phyloP scores from a whole-genome alignment of 2,113 vertebrate genomes.

The Hirundichthys speculiger region DNA sequence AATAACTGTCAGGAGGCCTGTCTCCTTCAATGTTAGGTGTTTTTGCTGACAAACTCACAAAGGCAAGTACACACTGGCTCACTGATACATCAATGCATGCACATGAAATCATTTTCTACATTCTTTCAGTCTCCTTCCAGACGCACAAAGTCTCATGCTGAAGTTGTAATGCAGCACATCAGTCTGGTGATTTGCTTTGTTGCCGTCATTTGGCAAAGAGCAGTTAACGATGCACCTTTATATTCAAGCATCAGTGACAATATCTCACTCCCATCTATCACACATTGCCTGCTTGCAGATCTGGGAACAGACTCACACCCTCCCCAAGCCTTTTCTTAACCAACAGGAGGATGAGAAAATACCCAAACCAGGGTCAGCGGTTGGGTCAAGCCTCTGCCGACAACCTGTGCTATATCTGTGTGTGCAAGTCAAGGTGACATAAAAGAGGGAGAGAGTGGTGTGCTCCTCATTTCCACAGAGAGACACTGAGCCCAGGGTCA shows the following conservation, averaged over 20 bases:
- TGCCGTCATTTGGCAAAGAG: slow-evolving; percentile 52
- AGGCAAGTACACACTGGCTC: slow-evolving; percentile 36
- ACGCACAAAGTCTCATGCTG: slow-evolving; percentile 32
- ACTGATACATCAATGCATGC: slow-evolving; percentile 45
- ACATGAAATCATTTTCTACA: slow-evolving; percentile 28
- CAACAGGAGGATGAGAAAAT: slow-evolving; percentile 75
- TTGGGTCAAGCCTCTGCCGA: slow-evolving; percentile 57
- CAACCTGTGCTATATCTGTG: slow-evolving; percentile 50
- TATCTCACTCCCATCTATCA: slow-evolving; percentile 69
- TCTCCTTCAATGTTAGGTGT: slow-evolving; percentile 77
- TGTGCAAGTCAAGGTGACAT: slow-evolving; percentile 57
- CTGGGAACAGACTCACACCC: slow-evolving; percentile 55
- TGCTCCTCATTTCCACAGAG: slow-evolving; percentile 56
- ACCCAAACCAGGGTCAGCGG: slow-evolving; percentile 65
- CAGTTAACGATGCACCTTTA: slow-evolving; percentile 61
- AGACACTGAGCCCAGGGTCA: slow-evolving; percentile 70
- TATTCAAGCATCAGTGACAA: slow-evolving; percentile 67
- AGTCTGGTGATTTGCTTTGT: slow-evolving; percentile 41
- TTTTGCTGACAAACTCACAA: slow-evolving; percentile 75
- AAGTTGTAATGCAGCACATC: slow-evolving; percentile 31
- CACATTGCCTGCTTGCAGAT: slow-evolving; percentile 31
- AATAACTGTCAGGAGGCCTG: slow-evolving; percentile 80
- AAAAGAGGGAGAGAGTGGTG: slow-evolving; percentile 15
- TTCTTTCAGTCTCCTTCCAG: slow-evolving; percentile 41
- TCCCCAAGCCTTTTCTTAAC: slow-evolving; percentile 49